These are phyloP conservation scores for Phortica magna DNA, from an alignment of 2,888 invertebrate genomes.

Conservation along the genomic window DNA sequence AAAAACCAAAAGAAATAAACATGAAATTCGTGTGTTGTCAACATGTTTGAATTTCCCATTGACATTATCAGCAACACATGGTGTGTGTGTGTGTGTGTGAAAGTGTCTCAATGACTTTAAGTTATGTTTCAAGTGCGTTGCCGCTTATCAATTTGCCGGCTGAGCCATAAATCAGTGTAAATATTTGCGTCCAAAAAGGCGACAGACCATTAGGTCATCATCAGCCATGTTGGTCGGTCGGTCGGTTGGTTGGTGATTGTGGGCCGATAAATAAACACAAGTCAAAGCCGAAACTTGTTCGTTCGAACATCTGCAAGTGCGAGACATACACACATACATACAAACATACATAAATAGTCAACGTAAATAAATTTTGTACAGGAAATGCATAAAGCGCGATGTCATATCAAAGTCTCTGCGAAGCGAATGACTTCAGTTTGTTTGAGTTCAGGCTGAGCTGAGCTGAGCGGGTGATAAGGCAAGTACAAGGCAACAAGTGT, in stretches of 20 bases:
- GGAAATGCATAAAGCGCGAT: constrained; percentile 55
- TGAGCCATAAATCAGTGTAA: constrained; percentile 54
- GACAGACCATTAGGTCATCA: constrained; percentile 61
- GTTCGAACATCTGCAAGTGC: constrained; percentile 14
- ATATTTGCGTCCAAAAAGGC: constrained; percentile 51
- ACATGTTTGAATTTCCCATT: constrained; percentile 41
- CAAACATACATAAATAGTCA: background rate
- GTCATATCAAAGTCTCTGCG: constrained; percentile 43
- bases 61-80: constrained; percentile 43
- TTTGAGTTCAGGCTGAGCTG: background rate
- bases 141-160: constrained; percentile 20
- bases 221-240: background rate
- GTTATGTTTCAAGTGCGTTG: constrained; percentile 24
- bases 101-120: constrained; percentile 46
- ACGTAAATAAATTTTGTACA: constrained; percentile 49
- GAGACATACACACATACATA: background rate
- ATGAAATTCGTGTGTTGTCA: constrained; percentile 6
- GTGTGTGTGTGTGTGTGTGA: constrained; percentile 33
- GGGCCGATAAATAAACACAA: constrained; percentile 48
- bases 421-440: constrained; percentile 9
- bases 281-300: constrained; percentile 18
- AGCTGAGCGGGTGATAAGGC: constrained; percentile 38
- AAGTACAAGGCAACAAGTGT: constrained; percentile 43
- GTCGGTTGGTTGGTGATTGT: constrained; percentile 15
- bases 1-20: background rate